Conservation (phyloP, 2,797 vertebrate species). For the Chelon auratus region DNA sequence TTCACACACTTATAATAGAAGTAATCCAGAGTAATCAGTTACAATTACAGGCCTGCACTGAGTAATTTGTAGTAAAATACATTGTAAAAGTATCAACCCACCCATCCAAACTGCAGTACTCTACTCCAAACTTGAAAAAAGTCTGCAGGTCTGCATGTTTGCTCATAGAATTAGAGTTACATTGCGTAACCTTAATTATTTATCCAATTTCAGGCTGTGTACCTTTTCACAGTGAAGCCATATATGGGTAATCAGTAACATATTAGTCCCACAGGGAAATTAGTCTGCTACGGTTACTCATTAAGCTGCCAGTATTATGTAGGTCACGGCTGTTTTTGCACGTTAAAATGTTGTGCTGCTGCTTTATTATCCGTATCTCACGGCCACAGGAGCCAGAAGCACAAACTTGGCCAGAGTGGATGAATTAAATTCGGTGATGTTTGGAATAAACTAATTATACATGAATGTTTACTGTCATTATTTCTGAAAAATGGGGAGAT, state of each 20-base stretch:
- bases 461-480: background rate
- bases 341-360: constrained; percentile 49
- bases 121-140: background rate
- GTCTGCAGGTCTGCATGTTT: background rate
- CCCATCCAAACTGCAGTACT: background rate
- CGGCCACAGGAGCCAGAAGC: constrained; percentile 28
- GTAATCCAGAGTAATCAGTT: too few species aligned
- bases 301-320: constrained; percentile 67
- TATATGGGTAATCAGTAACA: constrained; percentile 64
- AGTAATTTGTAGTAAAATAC: too few species aligned
- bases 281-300: constrained; percentile 66
- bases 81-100: too few species aligned
- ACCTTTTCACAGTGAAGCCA: constrained; percentile 14
- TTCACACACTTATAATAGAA: too few species aligned
- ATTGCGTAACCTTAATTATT: constrained; percentile 24
- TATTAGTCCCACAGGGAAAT: constrained; percentile 62
- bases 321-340: constrained; percentile 70
- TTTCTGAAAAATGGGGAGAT: constrained; percentile 7
- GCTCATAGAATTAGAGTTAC: constrained; percentile 7
- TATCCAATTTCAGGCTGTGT: constrained; percentile 26
- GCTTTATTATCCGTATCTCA: constrained; percentile 52
- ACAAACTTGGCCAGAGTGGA: background rate
- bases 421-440: constrained; percentile 1
- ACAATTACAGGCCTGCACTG: too few species aligned
- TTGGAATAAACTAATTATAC: constrained; percentile 34